These are phyloP conservation scores for Lipotes vexillifer DNA, from an alignment of 2,113 vertebrate species.

Conservation along the genomic window DNA sequence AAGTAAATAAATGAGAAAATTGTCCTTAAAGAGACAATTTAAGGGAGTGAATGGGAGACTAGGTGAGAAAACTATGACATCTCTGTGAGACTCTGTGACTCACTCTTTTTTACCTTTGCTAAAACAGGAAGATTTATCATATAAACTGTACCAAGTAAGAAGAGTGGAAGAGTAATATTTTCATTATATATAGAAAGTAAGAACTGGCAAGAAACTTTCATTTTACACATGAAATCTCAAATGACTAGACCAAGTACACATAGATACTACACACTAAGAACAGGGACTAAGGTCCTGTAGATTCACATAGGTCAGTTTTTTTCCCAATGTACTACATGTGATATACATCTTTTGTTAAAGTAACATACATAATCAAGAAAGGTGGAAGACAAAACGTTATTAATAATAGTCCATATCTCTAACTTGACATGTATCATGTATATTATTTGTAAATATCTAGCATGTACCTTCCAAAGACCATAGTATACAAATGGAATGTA, in stretches of 20 bases:
- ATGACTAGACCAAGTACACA: not conserved
- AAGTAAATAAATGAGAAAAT: not conserved
- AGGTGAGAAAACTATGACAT: not conserved
- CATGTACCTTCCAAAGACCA: not conserved
- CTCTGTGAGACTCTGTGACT: not conserved
- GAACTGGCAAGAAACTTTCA: not conserved
- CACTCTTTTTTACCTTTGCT: not conserved
- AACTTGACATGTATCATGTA: not conserved
- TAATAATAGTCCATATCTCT: not conserved
- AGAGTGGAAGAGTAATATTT: not conserved
- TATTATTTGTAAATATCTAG: not conserved
- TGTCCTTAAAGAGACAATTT: not conserved
- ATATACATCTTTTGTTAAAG: not conserved
- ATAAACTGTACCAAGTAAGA: not conserved
- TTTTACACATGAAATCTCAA: not conserved
- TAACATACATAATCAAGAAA: not conserved
- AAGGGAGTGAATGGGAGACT: not conserved
- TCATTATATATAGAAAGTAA: not conserved
- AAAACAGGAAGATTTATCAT: not conserved
- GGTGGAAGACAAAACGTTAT: not conserved
- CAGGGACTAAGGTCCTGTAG: not conserved
- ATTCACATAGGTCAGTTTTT: not conserved
- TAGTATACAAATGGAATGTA: not conserved
- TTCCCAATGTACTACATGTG: not conserved
- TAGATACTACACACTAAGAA: not conserved